Base-by-base conservation (phyloP, 2,888 invertebrate genomes). In the Pemphredon lugubris region DNA sequence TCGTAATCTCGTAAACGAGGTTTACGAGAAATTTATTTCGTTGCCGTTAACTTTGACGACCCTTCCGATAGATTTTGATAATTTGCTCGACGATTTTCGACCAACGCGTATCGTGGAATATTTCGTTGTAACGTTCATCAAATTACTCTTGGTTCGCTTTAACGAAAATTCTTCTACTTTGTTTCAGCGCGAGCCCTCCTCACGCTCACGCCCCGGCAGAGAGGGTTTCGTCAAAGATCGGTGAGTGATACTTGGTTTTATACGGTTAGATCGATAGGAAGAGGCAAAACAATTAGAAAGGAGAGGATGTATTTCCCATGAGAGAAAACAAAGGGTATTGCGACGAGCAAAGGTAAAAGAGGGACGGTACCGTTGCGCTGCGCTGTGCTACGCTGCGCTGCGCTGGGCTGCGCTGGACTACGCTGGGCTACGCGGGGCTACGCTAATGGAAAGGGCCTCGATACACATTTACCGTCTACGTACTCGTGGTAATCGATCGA, bases 401-500 rank as follows among this genome's bases (percentile, higher is more conserved):
- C n/a, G n/a, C n/a, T n/a, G n/a, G n/a, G n/a, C n/a, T n/a, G n/a
- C n/a, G n/a, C n/a, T n/a, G n/a, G n/a, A n/a, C n/a, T n/a, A n/a
- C n/a, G n/a, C n/a, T n/a, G n/a, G n/a, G n/a, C n/a, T n/a, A n/a
- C n/a, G n/a, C 73, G 66, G 72, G 72, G 79, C 75, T 80, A 81
- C 82, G 82, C 82, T 86, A 87, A 86, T 84, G 86, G 87, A 85
- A 84, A 87, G 84, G 83, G 81, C 83, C 81, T 83, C 79, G 79
- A 73, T 79, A 80, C 79, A 78, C 82, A 79, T 79, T 79, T 70
- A 53, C 70, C 60, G 75, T 75, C 79, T 68, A 64, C 72, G 60
- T 64, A 64, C 73, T 75, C 71, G 67, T 64, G 58, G 60, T 67
- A 64, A 77, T 84, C 83, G 86, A 87, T 87, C 85, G 86, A 83